Evolutionary conservation across 2,797 vertebrate genomes (phyloP).

Genomic region (Neosalanx taihuensis): DNA sequence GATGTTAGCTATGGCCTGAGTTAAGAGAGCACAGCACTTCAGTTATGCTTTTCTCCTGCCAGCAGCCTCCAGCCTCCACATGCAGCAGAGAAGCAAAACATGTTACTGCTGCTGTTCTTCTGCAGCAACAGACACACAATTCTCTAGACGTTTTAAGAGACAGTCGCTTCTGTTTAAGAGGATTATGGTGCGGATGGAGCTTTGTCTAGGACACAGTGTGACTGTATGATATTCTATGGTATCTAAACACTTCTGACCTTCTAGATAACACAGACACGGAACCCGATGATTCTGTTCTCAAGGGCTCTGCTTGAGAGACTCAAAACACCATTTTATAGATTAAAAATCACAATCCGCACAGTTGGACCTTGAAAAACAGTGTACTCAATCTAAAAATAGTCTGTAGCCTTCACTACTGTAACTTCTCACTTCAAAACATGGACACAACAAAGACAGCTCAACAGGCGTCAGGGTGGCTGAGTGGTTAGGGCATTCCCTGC

Average conservation of each 20-base stretch:
- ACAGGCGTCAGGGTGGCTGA: background rate
- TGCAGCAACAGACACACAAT: conserved; percentile 20
- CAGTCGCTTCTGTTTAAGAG: conserved; percentile 11
- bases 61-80: background rate
- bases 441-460: background rate
- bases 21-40: conserved; percentile 9
- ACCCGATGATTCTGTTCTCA: background rate
- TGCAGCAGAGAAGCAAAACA: conserved; percentile 22
- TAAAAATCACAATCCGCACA: background rate
- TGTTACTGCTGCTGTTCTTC: conserved; percentile 11
- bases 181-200: background rate
- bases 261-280: too few species aligned
- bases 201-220: background rate
- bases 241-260: background rate
- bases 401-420: background rate
- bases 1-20: conserved; percentile 2
- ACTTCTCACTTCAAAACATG: background rate
- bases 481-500: too few species aligned
- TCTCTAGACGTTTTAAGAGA: conserved; percentile 36
- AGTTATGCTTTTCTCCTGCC: background rate
- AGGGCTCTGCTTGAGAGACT: background rate
- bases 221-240: background rate
- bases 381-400: too few species aligned
- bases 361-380: background rate
- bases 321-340: background rate